Evolutionary conservation across 2,113 vertebrate genomes (phyloP), one percentile per base, ranked within the genome.

Genomic region (Anguilla japonica): DNA sequence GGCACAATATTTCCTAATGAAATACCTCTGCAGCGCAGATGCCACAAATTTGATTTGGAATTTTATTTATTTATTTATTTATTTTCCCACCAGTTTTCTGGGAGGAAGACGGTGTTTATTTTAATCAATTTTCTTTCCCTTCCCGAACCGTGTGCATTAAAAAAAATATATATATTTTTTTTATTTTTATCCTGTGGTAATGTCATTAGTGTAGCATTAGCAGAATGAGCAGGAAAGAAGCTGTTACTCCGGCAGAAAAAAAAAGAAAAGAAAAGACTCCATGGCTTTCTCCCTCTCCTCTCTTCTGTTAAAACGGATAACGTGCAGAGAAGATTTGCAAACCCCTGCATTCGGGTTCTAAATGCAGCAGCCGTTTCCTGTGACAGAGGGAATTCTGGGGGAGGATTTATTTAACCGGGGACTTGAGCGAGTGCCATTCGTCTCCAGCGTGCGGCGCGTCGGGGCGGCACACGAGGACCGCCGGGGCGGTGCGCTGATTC

Each of bases 101-200:
- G 78, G 79, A 85, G 79, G 39, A 88, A 75, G 46, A 75, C 2
- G 63, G 57, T 85, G 82, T 85, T 89, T n/a, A 80, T 90, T 87
- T 79, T 88, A 88, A 89, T 89, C 53, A 83, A 56, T 87, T 88
- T 87, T 88, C 84, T 84, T 81, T 83, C 81, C n/a, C 63, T 85
- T 83, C 57, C 86, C n/a, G 56, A 88, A 87, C 85, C 83, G 43
- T 67, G 18, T 34, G 79, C 67, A 85, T 85, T 46, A 46, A 46
- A 46, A 46, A 46, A 46, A 46, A 46, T n/a, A n/a, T n/a, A n/a
- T n/a, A n/a, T n/a, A 34, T 34, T 34, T 34, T 34, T 34, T 34
- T 34, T n/a, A n/a, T 88, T 87, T 86, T 88, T 90, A 81, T 84
- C 41, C 79, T 71, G 88, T 87, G 56, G 87, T 88, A 90, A 90